Conservation (phyloP, 2,113 vertebrate species). For the Thalassarche chlororhynchos region DNA sequence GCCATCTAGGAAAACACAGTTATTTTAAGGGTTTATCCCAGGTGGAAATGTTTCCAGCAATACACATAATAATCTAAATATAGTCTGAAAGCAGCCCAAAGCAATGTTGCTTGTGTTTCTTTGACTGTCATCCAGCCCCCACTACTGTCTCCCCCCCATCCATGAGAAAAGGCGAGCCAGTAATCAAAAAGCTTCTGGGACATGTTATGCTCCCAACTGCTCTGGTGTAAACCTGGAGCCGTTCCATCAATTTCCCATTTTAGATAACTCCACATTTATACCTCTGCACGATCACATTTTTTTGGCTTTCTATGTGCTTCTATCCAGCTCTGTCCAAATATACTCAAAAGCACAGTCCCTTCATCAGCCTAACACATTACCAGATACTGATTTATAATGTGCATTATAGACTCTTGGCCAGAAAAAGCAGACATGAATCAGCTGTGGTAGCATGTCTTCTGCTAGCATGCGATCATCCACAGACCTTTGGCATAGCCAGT, state of each 20-base stretch:
- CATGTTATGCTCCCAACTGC: neutral
- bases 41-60: neutral
- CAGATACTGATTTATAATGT: neutral
- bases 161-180: neutral
- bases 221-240: neutral
- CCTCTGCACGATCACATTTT: neutral
- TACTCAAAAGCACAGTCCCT: neutral
- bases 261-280: neutral
- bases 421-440: constrained; percentile 20
- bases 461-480: neutral
- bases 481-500: neutral
- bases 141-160: neutral
- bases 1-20: neutral
- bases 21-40: neutral
- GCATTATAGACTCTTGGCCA: neutral
- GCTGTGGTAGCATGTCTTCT: neutral
- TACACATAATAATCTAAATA: neutral
- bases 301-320: neutral
- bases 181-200: neutral
- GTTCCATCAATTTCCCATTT: neutral
- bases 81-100: neutral
- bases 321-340: neutral
- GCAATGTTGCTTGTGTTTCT: neutral
- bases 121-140: neutral
- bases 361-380: neutral